Conservation (phyloP, 2,888 invertebrate genomes). For the Caprella mutica region DNA sequence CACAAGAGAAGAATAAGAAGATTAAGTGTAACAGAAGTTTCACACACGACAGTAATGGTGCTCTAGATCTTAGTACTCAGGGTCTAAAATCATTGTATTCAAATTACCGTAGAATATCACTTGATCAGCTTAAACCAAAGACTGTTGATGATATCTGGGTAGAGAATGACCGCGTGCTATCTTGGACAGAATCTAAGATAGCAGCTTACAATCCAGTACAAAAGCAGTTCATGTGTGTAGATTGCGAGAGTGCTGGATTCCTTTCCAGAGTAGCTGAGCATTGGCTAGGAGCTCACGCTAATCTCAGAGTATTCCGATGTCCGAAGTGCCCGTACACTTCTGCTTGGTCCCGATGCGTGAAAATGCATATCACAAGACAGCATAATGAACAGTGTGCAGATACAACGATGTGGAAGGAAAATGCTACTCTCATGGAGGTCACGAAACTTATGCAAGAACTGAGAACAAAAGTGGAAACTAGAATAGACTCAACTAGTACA, state of each 20-base stretch:
- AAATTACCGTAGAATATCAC: conserved; percentile 23
- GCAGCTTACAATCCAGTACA: conserved; percentile 67
- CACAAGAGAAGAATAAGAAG: not conserved
- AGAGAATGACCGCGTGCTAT: conserved; percentile 56
- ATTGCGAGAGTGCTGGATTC: conserved; percentile 64
- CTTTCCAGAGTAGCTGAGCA: conserved; percentile 61
- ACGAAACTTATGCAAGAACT: conserved; percentile 57
- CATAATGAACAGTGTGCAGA: conserved; percentile 54
- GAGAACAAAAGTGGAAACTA: conserved; percentile 50
- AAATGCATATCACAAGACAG: conserved; percentile 59
- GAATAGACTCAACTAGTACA: conserved; percentile 28
- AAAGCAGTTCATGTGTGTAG: conserved; percentile 60
- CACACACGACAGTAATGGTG: conserved; percentile 20
- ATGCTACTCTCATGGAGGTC: conserved; percentile 61
- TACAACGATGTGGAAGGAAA: conserved; percentile 50
- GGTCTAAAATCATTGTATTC: conserved; percentile 32
- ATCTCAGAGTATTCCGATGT: conserved; percentile 52
- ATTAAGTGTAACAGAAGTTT: conserved; percentile 9
- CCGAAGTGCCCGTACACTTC: conserved; percentile 61
- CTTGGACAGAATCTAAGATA: conserved; percentile 66
- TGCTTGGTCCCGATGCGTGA: conserved; percentile 62
- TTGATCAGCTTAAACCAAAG: conserved; percentile 32
- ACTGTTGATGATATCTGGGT: conserved; percentile 39
- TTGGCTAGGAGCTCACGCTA: conserved; percentile 62
- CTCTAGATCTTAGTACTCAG: conserved; percentile 30